Base-by-base conservation (phyloP, 2,113 vertebrate species). In the Entosphenus tridentatus region DNA sequence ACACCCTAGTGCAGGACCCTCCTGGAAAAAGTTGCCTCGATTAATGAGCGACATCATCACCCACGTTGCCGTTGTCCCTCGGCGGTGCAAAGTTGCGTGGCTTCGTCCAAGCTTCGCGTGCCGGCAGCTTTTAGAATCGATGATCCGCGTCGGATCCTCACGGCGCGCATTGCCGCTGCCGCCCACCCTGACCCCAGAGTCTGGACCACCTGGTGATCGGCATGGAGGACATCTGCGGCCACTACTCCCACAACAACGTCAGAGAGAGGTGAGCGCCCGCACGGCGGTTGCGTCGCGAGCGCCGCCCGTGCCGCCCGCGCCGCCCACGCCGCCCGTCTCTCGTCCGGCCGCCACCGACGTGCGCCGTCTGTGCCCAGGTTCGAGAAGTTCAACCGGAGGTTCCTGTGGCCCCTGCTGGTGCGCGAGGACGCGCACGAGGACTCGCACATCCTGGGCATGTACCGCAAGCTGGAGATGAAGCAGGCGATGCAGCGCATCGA, bases 181-280 rank as follows among this genome's bases (percentile, higher is more conserved):
- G 9, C 10, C 21, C 62, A n/a, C 8, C 57, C 73, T 57, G 2
- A 13, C 80, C 39, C 39, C 76, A 96, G 93, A 81, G 91, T 73
- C 91, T 98, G 79, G 93, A 98, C 72, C 93, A 97, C 0, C 84
- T 88, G 65, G 82, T 93, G 69, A 85, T 86, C 21, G 93, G 90
- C 12, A 82, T 98, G 73, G 93, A 96, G 78, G 93, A 98, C 74
- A 82, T 98, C 1, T 98, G 93, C 72, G 93, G 93, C 74, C 93
- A 98, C 39, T 98, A 90, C 90, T 86, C 88, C 75, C 93, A 89
- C 79, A 88, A 87, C 77, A 92, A 89, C 76, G 90, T 87, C 87
- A 96, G 86, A 82, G 91, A 98, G 80, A 96, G 91, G 93, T 96
- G 87, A 83, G 82, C 75, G 70, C 12, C 18, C 39, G 5, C 39